Evolutionary conservation across 1,140 invertebrate genomes (phyloP).

Genomic region (Pygmarrhopalites habei): DNA sequence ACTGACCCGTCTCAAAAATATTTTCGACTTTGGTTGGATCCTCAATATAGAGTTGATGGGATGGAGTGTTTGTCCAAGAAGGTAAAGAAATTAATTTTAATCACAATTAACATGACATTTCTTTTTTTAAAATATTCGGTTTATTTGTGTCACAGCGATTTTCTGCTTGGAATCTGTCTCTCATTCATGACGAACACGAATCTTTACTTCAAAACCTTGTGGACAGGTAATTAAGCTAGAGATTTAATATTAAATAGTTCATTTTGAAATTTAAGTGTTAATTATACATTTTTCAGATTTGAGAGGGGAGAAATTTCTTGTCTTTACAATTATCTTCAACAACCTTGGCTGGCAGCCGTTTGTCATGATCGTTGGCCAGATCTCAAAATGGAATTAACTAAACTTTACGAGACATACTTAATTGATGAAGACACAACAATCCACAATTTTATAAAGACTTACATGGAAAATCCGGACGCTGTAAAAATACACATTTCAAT

Average conservation of each 20-base stretch:
- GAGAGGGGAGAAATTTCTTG: constrained; percentile 50
- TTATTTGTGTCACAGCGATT: too few species aligned
- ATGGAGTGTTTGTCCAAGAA: constrained; percentile 53
- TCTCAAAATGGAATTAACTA: constrained; percentile 43
- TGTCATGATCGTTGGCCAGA: constrained; percentile 53
- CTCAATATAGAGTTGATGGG: constrained; percentile 48
- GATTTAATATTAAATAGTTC: too few species aligned
- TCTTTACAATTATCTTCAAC: constrained; percentile 54
- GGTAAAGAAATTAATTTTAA: constrained; percentile 36
- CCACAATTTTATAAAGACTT: constrained; percentile 25
- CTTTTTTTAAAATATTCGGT: too few species aligned
- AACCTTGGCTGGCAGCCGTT: constrained; percentile 54
- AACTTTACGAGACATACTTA: constrained; percentile 16
- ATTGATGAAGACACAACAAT: constrained; percentile 20
- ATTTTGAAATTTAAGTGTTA: too few species aligned
- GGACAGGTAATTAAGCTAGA: too few species aligned
- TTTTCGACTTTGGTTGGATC: constrained; percentile 54
- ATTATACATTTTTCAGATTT: too few species aligned
- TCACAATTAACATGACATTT: too few species aligned
- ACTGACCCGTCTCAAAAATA: constrained; percentile 46
- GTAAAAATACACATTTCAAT: constrained; percentile 15
- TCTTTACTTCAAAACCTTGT: constrained; percentile 54
- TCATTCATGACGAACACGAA: constrained; percentile 57
- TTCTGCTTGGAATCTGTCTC: constrained; percentile 47
- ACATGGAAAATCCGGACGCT: constrained; percentile 22